Evolutionary conservation across 2,113 vertebrate genomes (phyloP), one percentile per base, ranked within the genome.

Genomic region (Pelobates fuscus): DNA sequence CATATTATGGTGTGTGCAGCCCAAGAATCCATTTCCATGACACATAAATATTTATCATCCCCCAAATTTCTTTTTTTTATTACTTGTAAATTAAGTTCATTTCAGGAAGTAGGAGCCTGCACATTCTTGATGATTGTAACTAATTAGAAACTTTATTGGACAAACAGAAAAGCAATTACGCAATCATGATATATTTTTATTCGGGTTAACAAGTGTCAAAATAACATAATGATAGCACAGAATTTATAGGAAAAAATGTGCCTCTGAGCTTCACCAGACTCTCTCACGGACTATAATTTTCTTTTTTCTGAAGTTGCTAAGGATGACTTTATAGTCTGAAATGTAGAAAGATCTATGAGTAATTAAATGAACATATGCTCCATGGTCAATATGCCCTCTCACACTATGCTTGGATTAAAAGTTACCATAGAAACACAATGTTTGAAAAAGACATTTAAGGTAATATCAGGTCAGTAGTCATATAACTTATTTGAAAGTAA

Each of bases 341-440:
- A 66, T 74, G 58, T 43, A 58, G 52, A 55, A 58, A 58, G 62
- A 74, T 58, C 23, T 29, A 57, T 23, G 49, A 29, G 49, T 74
- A 74, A 74, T 74, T 66, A 74, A 66, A 52, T n/a, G 57, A 65
- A n/a, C 62, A 58, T 66, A 57, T 57, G 62, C 49, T 74, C 37
- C 32, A 58, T 37, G 30, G 30, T 14, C 49, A 52, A 55, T 30
- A 65, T 58, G 29, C 43, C 41, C 46, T 63, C 59, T 30, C 43
- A 52, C 20, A 32, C 49, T n/a, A 66, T 43, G 25, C 57, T 62
- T 29, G 62, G 24, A 58, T 49, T 24, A 1, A 58, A 21, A 4
- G 71, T 74, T 66, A 58, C 71, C 57, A 66, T 66, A 62, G 71
- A 57, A 74, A 74, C 63, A 11, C 71, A 57, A 66, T 74, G 23